phyloP scores from a whole-genome alignment of 2,797 vertebrate genomes.

The Lycodopsis pacificus region DNA sequence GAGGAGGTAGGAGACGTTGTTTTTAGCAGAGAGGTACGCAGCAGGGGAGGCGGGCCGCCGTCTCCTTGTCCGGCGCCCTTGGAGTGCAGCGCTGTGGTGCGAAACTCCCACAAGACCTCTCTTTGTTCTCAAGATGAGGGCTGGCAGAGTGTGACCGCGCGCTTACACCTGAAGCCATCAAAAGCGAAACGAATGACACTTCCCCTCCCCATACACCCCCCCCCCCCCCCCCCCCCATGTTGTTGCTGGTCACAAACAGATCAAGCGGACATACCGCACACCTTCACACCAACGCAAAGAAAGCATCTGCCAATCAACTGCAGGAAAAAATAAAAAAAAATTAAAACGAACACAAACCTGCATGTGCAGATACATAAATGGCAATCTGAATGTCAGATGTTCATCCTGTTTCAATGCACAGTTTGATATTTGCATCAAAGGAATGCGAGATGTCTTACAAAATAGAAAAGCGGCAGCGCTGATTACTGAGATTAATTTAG shows the following conservation, averaged over 20 bases:
- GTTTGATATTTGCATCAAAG: slow-evolving; percentile 67
- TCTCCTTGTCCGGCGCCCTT: slow-evolving; percentile 78
- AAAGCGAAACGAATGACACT: slow-evolving; percentile 59
- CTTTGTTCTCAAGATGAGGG: slow-evolving; percentile 75
- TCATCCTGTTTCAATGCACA: slow-evolving; percentile 47
- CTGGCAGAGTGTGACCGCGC: slow-evolving; percentile 62
- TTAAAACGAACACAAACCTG: slow-evolving; percentile 28
- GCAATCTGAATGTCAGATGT: slow-evolving; percentile 60
- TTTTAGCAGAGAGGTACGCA: slow-evolving; percentile 32
- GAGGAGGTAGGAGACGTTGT: slow-evolving; percentile 32
- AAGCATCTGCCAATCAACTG: slow-evolving; percentile 30
- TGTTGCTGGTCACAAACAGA: slow-evolving; percentile 40
- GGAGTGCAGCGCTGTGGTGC: slow-evolving; percentile 66
- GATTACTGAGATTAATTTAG: slow-evolving; percentile 57
- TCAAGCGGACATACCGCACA: slow-evolving; percentile 30
- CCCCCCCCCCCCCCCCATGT: not conserved
- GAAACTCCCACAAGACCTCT: slow-evolving; percentile 74
- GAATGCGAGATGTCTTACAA: slow-evolving; percentile 33
- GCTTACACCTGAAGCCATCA: slow-evolving; percentile 71
- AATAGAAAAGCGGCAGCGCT: slow-evolving; percentile 41
- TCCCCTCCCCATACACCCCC: slow-evolving; percentile 28
- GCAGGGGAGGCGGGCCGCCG: slow-evolving; percentile 47
- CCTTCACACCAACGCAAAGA: slow-evolving; percentile 30
- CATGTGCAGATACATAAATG: slow-evolving; percentile 54
- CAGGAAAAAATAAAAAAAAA: not conserved